phyloP scores from a whole-genome alignment of 2,113 vertebrate genomes.

The Pseudopodoces humilis region DNA sequence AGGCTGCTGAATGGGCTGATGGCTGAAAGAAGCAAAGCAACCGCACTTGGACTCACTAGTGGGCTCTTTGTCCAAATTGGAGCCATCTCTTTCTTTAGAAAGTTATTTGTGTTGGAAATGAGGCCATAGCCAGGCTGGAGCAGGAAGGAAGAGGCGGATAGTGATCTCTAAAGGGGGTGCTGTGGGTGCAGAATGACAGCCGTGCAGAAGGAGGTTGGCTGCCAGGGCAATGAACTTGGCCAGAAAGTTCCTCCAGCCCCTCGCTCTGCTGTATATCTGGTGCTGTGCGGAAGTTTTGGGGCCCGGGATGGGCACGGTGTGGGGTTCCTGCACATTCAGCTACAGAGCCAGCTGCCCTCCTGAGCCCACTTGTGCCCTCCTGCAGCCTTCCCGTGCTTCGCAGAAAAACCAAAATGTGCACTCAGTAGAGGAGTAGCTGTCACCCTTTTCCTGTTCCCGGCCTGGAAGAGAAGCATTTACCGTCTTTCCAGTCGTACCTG shows the following conservation, averaged over 20 bases:
- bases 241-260: neutral
- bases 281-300: neutral
- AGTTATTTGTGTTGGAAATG: conserved; percentile 49
- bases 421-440: neutral
- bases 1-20: conserved; percentile 14
- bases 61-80: conserved; percentile 29
- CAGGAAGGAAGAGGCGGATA: conserved; percentile 52
- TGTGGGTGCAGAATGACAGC: neutral
- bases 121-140: conserved; percentile 15
- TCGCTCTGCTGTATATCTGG: neutral
- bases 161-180: neutral
- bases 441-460: neutral
- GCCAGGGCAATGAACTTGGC: neutral
- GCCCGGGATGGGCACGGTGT: rapidly evolving
- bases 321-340: neutral
- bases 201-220: neutral
- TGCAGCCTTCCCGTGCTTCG: neutral
- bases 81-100: conserved; percentile 42
- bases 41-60: neutral
- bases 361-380: neutral
- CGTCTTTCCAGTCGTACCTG: neutral
- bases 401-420: neutral
- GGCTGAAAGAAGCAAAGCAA: conserved; percentile 49
- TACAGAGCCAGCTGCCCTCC: neutral
- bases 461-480: neutral